Conservation (phyloP, 2,797 vertebrate genomes). For the Crocodylus rhombifer region DNA sequence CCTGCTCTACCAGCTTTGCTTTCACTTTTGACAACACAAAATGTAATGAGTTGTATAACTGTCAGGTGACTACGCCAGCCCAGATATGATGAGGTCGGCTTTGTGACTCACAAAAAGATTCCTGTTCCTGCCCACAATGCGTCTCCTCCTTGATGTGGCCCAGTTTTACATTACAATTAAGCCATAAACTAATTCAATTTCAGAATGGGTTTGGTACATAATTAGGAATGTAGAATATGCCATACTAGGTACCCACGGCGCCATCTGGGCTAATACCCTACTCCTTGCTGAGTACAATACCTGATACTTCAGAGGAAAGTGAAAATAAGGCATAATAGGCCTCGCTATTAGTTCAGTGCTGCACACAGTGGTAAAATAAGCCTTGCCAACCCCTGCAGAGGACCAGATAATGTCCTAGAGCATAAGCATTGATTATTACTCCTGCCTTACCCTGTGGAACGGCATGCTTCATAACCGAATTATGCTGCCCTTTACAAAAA, state of each 20-base stretch:
- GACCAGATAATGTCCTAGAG: slow-evolving; percentile 33
- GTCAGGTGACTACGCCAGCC: neutral
- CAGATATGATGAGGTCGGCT: neutral
- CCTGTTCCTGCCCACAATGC: slow-evolving; percentile 27
- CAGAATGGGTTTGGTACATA: neutral
- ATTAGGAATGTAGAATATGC: neutral
- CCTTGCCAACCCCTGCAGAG: slow-evolving; percentile 33
- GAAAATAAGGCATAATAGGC: slow-evolving; percentile 20
- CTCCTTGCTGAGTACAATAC: slow-evolving; percentile 15
- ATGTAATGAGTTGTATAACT: neutral
- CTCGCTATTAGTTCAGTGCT: slow-evolving; percentile 14
- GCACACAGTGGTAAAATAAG: neutral
- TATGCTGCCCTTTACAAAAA: neutral
- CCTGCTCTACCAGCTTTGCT: neutral
- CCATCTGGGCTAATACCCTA: neutral
- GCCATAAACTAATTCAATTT: slow-evolving; percentile 46
- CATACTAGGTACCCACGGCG: neutral
- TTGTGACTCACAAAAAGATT: slow-evolving; percentile 36
- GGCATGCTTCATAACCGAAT: slow-evolving; percentile 9
- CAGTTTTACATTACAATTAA: neutral
- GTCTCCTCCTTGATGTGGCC: neutral
- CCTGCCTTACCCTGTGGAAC: neutral
- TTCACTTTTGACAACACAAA: neutral
- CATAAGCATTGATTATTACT: slow-evolving; percentile 13
- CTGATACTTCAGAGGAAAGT: slow-evolving; percentile 25